phyloP scores from a whole-genome alignment of 2,797 vertebrate species.

The Todus mexicanus region DNA sequence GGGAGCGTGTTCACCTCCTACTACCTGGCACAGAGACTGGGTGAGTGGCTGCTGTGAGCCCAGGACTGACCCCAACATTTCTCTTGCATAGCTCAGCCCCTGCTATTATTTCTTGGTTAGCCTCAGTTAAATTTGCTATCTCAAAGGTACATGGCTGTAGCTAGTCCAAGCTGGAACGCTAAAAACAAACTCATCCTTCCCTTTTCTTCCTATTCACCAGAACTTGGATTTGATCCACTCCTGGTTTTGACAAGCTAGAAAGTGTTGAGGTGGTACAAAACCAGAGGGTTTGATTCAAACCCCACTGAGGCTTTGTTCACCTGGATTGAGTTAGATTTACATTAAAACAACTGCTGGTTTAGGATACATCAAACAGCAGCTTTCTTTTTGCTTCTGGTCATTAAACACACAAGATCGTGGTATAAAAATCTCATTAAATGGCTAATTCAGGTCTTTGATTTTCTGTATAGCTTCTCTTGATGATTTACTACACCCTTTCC shows the following conservation, averaged over 20 bases:
- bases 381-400: slow-evolving; percentile 4
- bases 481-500: neutral
- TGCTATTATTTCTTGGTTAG: neutral
- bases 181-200: neutral
- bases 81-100: neutral
- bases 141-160: neutral
- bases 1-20: slow-evolving; percentile 29
- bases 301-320: neutral
- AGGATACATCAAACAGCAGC: neutral
- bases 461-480: neutral
- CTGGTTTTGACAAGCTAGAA: neutral
- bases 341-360: neutral
- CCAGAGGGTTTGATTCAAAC: neutral
- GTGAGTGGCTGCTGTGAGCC: slow-evolving; percentile 70
- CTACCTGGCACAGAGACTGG: slow-evolving; percentile 71
- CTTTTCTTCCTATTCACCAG: neutral
- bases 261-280: neutral
- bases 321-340: neutral
- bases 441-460: neutral
- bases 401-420: neutral
- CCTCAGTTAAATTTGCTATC: neutral
- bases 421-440: neutral
- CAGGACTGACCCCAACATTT: neutral
- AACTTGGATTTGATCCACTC: neutral
- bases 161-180: neutral